Percentiles rank a stretch among this genome's conserved stretches.
phyloP scores from a whole-genome alignment of 2,888 invertebrate genomes.

The Microdon myrmicae region DNA sequence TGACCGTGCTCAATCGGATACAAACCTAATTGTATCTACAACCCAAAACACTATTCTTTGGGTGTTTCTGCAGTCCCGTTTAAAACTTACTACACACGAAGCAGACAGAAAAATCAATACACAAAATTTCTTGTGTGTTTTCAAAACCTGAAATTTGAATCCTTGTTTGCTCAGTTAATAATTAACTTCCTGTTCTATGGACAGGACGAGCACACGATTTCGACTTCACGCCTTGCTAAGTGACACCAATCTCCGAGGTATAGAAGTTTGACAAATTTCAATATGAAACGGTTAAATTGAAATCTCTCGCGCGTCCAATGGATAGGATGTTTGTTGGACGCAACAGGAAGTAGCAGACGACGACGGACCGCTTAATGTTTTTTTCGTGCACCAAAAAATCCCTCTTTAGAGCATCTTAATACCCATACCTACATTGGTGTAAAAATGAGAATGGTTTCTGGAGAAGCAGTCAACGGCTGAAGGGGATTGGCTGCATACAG shows the following conservation, averaged over 20 bases:
- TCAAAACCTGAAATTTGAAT: conserved; percentile 37
- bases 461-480: too few species aligned
- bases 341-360: conserved; percentile 49
- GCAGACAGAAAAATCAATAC: conserved; percentile 11
- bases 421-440: conserved; percentile 29
- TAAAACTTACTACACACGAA: too few species aligned
- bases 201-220: too few species aligned
- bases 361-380: conserved; percentile 49
- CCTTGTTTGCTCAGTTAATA: conserved; percentile 29
- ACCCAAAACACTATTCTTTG: conserved; percentile 34
- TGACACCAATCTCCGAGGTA: too few species aligned
- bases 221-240: too few species aligned
- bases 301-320: conserved; percentile 32
- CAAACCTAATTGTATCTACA: conserved; percentile 35
- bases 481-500: too few species aligned
- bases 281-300: conserved; percentile 39
- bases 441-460: conserved; percentile 35
- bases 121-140: conserved; percentile 8
- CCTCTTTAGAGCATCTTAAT: conserved; percentile 31
- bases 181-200: conserved; percentile 22
- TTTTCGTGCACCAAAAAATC: conserved; percentile 51
- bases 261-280: conserved; percentile 44
- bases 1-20: conserved; percentile 34
- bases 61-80: too few species aligned
- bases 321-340: conserved; percentile 12